Conservation (phyloP, 2,797 vertebrate species). For the Pelobates cultripes region DNA sequence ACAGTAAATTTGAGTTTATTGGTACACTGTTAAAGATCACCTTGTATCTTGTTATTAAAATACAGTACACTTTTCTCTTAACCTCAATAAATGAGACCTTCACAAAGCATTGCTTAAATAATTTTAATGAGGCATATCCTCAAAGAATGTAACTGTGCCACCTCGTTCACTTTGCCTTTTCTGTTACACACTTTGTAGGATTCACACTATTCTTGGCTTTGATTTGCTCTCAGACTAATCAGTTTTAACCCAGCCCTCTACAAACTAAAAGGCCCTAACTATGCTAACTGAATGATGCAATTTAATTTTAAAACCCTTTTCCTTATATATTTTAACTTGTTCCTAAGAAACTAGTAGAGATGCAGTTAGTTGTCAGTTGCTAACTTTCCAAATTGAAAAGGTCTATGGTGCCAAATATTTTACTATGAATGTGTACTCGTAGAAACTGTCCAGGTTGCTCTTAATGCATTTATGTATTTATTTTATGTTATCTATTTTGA, state of each 20-base stretch:
- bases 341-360: conserved; percentile 20
- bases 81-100: conserved; percentile 2
- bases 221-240: conserved; percentile 8
- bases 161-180: conserved; percentile 19
- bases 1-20: background rate
- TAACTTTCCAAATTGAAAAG: conserved; percentile 5
- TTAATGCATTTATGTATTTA: too few species aligned
- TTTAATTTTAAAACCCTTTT: conserved; percentile 32
- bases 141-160: conserved; percentile 11
- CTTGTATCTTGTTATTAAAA: conserved; percentile 1
- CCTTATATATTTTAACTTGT: conserved; percentile 3
- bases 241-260: conserved; percentile 23
- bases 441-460: background rate
- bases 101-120: conserved; percentile 24
- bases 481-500: too few species aligned
- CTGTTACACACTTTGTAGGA: background rate
- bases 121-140: conserved; percentile 35
- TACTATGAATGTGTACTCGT: background rate
- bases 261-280: too few species aligned
- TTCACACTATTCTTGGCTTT: conserved; percentile 17
- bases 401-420: background rate
- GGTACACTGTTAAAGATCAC: background rate
- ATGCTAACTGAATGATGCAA: conserved; percentile 14
- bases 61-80: conserved; percentile 9
- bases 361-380: background rate